Evolutionary conservation across 2,113 vertebrate species (phyloP), one percentile per base, ranked within the genome.

Genomic region (Malurus cyaneus): DNA sequence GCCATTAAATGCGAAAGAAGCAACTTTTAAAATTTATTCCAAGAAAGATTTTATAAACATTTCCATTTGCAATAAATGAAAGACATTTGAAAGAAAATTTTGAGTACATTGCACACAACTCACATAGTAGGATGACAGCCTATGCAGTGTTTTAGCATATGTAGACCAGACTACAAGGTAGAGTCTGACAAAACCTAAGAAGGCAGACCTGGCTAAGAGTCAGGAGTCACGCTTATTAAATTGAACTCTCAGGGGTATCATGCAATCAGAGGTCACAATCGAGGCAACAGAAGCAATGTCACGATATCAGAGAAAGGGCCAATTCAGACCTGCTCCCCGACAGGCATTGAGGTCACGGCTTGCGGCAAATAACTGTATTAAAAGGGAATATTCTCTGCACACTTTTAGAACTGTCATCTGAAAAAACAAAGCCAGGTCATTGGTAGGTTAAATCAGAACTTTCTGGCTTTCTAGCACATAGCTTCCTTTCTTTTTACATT

Each of bases 191-290:
- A 96, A 97, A 97, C 91, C 90, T 96, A 94, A 86, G 88, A 94
- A 98, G 91, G 97, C 96, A 96, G 97, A 97, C 95, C 98, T 98
- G 98, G 97, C 97, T 98, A 98, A 98, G 98, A 98, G 97, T 97
- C 97, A 99, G 99, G 98, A 99, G 99, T 99, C 98, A 99, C 95
- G 99, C 98, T 98, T 99, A 97, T 99, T 99, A 99, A 97, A 97
- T 73, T 77, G 95, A 97, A 97, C 97, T 99, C 98, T 98, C 98
- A 98, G 98, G 98, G 98, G 97, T 98, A 98, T 98, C 98, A 97
- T 94, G 98, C 94, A 98, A 98, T 98, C 98, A 98, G 98, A 97
- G 98, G 97, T 98, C 98, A 98, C 97, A 97, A 98, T 98, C 97
- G 97, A 98, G 97, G 98, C 98, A 98, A 97, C 97, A 98, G 98